These are phyloP conservation scores for Agrochola lychnidis DNA, from an alignment of 2,888 invertebrate genomes.

Conservation along the genomic window DNA sequence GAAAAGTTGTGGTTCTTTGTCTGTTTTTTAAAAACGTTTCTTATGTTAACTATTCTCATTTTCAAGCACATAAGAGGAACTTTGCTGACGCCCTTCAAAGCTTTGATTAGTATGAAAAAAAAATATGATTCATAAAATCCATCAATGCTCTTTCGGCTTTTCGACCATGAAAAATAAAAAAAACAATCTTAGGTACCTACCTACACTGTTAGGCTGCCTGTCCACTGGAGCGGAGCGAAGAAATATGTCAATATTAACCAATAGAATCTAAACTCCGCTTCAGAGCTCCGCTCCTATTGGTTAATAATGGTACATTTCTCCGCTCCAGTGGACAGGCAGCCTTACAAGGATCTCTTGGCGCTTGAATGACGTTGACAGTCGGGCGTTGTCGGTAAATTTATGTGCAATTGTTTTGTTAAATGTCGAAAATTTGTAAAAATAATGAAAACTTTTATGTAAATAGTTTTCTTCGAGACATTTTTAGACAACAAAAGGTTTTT, in stretches of 20 bases:
- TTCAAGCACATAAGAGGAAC: too few species aligned
- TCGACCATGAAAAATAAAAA: background rate
- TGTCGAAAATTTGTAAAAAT: too few species aligned
- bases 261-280: too few species aligned
- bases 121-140: background rate
- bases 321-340: too few species aligned
- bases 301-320: too few species aligned
- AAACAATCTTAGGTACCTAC: background rate
- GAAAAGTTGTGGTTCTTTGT: background rate
- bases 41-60: background rate
- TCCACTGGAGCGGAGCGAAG: too few species aligned
- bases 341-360: background rate
- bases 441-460: too few species aligned
- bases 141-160: background rate
- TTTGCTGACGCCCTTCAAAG: background rate
- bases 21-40: background rate
- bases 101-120: background rate
- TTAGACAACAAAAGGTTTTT: too few species aligned
- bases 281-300: too few species aligned
- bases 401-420: background rate
- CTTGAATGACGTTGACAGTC: background rate
- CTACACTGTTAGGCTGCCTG: background rate
- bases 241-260: too few species aligned
- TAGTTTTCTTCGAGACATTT: too few species aligned
- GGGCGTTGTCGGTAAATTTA: background rate